These are phyloP conservation scores for Phoenicopterus ruber DNA, from an alignment of 2,113 vertebrate species.

Conservation along the genomic window DNA sequence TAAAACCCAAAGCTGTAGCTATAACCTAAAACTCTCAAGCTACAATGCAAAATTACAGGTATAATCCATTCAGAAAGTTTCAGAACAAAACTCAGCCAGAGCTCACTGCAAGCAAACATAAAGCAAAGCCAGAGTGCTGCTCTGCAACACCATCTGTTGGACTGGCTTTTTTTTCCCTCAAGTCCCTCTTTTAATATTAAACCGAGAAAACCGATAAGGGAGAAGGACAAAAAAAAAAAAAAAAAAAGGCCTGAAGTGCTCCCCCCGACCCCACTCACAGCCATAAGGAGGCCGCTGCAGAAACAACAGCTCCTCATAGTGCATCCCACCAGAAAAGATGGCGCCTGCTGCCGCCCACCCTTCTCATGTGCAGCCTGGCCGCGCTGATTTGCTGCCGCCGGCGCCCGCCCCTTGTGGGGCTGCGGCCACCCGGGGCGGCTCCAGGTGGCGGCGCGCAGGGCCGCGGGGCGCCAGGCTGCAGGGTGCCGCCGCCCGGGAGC, in stretches of 20 bases:
- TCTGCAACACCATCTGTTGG: no score
- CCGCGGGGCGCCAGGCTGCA: not conserved
- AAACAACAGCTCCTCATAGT: conserved; percentile 81
- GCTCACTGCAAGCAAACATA: not conserved
- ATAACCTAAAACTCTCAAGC: not conserved
- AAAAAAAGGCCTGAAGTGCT: no score
- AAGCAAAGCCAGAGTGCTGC: no score
- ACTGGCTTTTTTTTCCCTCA: not conserved
- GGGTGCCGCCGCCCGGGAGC: no score
- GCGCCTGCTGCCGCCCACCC: conserved; percentile 29
- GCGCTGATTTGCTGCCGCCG: not conserved
- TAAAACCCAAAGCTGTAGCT: no score
- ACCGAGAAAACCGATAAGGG: not conserved
- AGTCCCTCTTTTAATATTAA: not conserved
- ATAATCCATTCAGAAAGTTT: not conserved
- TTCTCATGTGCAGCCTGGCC: not conserved
- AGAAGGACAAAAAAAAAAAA: no score
- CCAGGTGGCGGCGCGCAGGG: no score
- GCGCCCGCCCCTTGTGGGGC: not conserved
- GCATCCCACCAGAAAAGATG: conserved; percentile 85
- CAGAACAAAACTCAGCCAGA: not conserved
- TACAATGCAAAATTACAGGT: not conserved
- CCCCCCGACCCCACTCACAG: conserved; percentile 79
- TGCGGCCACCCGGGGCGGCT: not conserved
- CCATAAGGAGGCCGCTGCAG: conserved; percentile 85